These are phyloP conservation scores for Conus ventricosus DNA, from an alignment of 1,140 invertebrate genomes.

Conservation along the genomic window DNA sequence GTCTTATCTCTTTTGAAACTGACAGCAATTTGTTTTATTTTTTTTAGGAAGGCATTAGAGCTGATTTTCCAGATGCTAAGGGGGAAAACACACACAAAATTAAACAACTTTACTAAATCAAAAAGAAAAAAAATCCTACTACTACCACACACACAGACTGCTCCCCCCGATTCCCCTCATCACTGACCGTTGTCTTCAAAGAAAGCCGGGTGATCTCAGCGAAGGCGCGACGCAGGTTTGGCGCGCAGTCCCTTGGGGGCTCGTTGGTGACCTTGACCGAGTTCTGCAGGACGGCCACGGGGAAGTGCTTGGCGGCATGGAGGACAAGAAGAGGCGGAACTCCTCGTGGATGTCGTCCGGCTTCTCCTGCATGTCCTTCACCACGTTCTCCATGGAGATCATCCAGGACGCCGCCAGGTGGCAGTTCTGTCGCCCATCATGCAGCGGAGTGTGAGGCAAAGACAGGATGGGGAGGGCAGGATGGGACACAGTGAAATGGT, in stretches of 20 bases:
- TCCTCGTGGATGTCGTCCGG: conserved; percentile 71
- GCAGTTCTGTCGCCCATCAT: conserved; percentile 68
- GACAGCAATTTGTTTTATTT: too few species aligned
- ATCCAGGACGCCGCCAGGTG: conserved; percentile 76
- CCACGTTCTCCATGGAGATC: conserved; percentile 72
- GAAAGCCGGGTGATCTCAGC: conserved; percentile 76
- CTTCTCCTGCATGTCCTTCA: conserved; percentile 71
- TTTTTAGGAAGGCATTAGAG: too few species aligned
- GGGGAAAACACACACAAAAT: too few species aligned
- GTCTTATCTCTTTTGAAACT: too few species aligned
- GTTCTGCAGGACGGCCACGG: conserved; percentile 75
- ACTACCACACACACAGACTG: too few species aligned
- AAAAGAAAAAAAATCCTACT: too few species aligned
- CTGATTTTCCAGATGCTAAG: too few species aligned
- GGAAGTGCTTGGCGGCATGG: conserved; percentile 74
- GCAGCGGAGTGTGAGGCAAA: not conserved
- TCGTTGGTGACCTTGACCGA: conserved; percentile 77
- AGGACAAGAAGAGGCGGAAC: conserved; percentile 74
- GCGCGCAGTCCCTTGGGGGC: conserved; percentile 76
- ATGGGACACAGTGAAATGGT: not conserved
- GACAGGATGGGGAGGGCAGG: not conserved
- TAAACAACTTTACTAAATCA: too few species aligned
- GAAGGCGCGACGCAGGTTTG: conserved; percentile 84
- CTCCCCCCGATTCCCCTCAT: too few species aligned
- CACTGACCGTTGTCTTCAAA: conserved; percentile 85